phyloP scores from a whole-genome alignment of 2,113 vertebrate species.

The Nyctibius bracteatus region DNA sequence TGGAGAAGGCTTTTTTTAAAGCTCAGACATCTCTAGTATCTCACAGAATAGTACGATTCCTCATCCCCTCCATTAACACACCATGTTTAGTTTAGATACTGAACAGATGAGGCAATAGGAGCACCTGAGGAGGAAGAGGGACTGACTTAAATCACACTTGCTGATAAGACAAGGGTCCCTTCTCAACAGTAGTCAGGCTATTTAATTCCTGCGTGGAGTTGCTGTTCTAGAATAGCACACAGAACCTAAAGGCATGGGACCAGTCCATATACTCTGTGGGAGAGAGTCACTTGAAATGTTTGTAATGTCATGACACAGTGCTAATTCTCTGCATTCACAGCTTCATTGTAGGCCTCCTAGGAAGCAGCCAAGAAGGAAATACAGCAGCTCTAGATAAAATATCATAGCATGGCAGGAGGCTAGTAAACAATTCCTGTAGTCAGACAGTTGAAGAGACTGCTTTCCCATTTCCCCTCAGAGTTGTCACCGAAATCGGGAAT shows the following conservation, averaged over 20 bases:
- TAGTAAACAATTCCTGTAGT: background rate
- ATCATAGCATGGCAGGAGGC: background rate
- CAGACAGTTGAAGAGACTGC: background rate
- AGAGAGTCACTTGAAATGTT: background rate
- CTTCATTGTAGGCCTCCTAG: background rate
- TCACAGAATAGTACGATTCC: background rate
- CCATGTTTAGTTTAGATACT: background rate
- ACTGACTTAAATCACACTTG: background rate
- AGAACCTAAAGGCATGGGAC: background rate
- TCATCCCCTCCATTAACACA: background rate
- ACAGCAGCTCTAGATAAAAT: background rate
- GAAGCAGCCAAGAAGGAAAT: background rate
- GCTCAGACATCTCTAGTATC: background rate
- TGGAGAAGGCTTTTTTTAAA: background rate
- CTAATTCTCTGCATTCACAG: background rate
- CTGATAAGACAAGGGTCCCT: background rate
- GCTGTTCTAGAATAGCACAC: background rate
- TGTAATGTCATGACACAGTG: background rate
- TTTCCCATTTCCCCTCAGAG: background rate
- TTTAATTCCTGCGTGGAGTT: background rate
- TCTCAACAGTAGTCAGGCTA: background rate
- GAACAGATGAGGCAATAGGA: background rate
- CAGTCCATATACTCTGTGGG: too few species aligned
- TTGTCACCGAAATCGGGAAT: too few species aligned
- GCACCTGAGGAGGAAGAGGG: background rate